Conservation (phyloP, 2,113 vertebrate genomes). For the zebrafish (Danio rerio) region GRCz12tu NC_133183.1:4099501-4100000, state of each 20-base stretch:
- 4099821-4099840: no score
- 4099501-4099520: slow-evolving; percentile 88
- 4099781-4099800: no score
- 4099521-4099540: slow-evolving; percentile 89
- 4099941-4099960: no score
- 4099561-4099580: slow-evolving; percentile 82
- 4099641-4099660: not conserved
- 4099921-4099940: no score
- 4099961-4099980: no score
- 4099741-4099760: not conserved
- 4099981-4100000: no score
- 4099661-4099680: not conserved
- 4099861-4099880: no score
- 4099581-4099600: slow-evolving; percentile 93
- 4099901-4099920: no score
- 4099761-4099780: no score
- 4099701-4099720: slow-evolving; percentile 1
- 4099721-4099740: not conserved
- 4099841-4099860: no score
- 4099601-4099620: not conserved
- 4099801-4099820: no score
- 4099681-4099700: slow-evolving; percentile 42
- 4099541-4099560: slow-evolving; percentile 83
- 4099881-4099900: no score
- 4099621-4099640: not conserved